A percentile compares a stretch with the other conserved stretches of the same genome.
Evolutionary conservation across 2,888 invertebrate genomes (phyloP).

Genomic region (Trilocha varians): DNA sequence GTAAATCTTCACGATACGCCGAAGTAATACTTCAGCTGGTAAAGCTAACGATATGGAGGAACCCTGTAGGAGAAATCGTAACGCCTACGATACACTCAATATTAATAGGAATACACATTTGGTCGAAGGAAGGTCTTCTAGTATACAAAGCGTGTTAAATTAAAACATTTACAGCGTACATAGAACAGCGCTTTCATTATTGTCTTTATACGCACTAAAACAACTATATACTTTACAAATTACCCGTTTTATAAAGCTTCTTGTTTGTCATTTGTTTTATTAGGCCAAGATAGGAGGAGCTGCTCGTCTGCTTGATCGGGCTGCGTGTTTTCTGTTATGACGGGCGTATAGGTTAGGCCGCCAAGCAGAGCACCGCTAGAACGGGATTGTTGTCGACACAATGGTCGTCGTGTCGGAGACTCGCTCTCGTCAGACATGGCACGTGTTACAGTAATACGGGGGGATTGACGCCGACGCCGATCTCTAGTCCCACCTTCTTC

Average conservation of each 20-base stretch:
- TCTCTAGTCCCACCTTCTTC: slow-evolving; percentile 52
- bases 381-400: slow-evolving; percentile 63
- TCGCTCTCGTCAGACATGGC: slow-evolving; percentile 83
- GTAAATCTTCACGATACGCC: slow-evolving; percentile 52
- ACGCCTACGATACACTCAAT: slow-evolving; percentile 52
- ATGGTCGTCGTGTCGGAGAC: slow-evolving; percentile 62
- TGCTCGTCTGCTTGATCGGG: slow-evolving; percentile 60
- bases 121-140: slow-evolving; percentile 53
- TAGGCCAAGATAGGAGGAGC: slow-evolving; percentile 72
- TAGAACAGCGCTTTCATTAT: slow-evolving; percentile 38
- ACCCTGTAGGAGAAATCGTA: slow-evolving; percentile 68
- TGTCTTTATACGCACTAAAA: slow-evolving; percentile 46
- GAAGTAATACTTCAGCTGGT: slow-evolving; percentile 67
- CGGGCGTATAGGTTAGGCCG: slow-evolving; percentile 62
- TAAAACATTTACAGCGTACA: too few relatives aligned
- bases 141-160: slow-evolving; percentile 51
- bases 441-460: slow-evolving; percentile 80
- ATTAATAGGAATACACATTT: slow-evolving; percentile 51
- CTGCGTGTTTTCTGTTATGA: slow-evolving; percentile 40
- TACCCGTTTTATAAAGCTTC: slow-evolving; percentile 61
- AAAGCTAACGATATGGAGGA: slow-evolving; percentile 72
- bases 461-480: slow-evolving; percentile 70
- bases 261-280: slow-evolving; percentile 35
- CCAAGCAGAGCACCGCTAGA: slow-evolving; percentile 65
- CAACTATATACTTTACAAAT: slow-evolving; percentile 33